phyloP scores from a whole-genome alignment of 2,113 vertebrate genomes.

The Galemys pyrenaicus region DNA sequence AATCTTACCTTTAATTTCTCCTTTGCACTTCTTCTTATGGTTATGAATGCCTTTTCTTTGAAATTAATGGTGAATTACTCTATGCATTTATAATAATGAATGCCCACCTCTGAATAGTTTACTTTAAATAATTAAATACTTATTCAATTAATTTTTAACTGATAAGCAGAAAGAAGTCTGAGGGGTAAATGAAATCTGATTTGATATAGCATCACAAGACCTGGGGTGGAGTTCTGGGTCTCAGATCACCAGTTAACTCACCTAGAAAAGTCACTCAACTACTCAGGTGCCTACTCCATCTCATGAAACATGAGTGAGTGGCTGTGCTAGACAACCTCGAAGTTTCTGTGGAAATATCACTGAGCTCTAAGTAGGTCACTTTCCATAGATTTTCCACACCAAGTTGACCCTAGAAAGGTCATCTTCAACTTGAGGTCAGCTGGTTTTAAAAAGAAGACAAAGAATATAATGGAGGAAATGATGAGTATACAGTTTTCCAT shows the following conservation, averaged over 20 bases:
- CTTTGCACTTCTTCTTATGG: background rate
- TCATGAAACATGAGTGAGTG: background rate
- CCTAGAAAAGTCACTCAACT: background rate
- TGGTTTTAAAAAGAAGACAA: background rate
- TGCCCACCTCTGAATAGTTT: background rate
- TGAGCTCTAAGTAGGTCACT: slow-evolving; percentile 37
- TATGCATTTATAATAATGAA: background rate
- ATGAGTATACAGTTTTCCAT: background rate
- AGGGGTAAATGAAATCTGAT: too few species aligned
- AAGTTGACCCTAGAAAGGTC: background rate
- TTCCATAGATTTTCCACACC: slow-evolving; percentile 2
- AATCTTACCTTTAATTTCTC: background rate
- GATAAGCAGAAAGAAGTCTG: background rate
- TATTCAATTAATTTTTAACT: background rate
- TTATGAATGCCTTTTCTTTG: background rate
- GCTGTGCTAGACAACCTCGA: background rate
- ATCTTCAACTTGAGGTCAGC: background rate
- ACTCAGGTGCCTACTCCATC: background rate
- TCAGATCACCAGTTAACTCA: background rate
- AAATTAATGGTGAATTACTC: background rate
- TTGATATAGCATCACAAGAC: background rate
- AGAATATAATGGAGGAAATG: background rate
- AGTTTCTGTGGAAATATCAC: slow-evolving; percentile 7
- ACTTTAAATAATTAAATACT: too few species aligned
- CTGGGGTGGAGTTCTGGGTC: background rate